Evolutionary conservation across 2,797 vertebrate genomes (phyloP).

Genomic region (Channallabes apus): DNA sequence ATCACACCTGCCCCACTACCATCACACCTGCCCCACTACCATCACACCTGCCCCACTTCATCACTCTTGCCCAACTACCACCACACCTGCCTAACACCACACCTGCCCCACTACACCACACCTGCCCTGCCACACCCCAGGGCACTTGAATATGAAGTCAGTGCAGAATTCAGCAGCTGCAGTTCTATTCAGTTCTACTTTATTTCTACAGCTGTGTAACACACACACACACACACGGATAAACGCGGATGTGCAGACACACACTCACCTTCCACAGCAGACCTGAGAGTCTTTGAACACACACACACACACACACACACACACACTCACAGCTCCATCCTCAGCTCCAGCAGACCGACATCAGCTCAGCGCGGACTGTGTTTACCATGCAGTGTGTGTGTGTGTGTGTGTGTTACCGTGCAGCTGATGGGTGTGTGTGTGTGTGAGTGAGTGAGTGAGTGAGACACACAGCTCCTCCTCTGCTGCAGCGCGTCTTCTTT

Average conservation of each 20-base stretch:
- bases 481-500: conserved; percentile 18
- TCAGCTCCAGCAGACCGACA: background rate
- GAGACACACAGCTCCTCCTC: background rate
- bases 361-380: too few species aligned
- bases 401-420: background rate
- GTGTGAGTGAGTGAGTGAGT: background rate
- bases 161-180: background rate
- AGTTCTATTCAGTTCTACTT: background rate
- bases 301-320: background rate
- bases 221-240: background rate
- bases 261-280: background rate
- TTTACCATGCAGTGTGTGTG: too few species aligned
- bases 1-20: too few species aligned
- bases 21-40: too few species aligned
- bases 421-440: background rate
- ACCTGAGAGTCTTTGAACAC: too few species aligned
- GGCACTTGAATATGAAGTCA: background rate
- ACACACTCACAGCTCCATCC: background rate
- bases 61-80: too few species aligned
- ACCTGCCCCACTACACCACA: too few species aligned
- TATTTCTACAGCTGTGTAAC: background rate
- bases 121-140: too few species aligned
- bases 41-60: too few species aligned
- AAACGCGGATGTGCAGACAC: conserved; percentile 13
- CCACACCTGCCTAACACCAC: too few species aligned